Evolutionary conservation across 2,113 vertebrate species (phyloP).

Genomic region (Oxyura jamaicensis): DNA sequence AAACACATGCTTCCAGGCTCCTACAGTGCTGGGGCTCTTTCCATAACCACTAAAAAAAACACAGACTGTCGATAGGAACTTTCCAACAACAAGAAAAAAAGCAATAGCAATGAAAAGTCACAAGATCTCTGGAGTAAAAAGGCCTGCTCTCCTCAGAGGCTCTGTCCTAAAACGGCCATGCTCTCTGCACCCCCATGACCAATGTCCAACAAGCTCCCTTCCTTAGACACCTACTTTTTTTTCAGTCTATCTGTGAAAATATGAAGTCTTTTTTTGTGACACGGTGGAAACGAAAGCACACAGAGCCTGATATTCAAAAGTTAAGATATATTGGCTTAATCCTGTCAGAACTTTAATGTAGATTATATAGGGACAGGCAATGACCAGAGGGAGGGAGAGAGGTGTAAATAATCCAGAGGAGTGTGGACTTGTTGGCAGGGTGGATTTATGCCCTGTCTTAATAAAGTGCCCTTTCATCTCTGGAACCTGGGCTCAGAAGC

Average conservation of each 20-base stretch:
- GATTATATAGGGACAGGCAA: constrained; percentile 34
- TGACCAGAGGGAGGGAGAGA: constrained; percentile 48
- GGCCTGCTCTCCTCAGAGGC: background rate
- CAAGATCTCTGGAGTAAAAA: background rate
- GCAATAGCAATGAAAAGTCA: background rate
- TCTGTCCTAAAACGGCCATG: background rate
- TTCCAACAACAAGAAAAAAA: background rate
- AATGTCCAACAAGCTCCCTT: background rate
- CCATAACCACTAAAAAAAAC: background rate
- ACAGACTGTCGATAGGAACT: background rate
- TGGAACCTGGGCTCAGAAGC: constrained; percentile 62
- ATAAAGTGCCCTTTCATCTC: constrained; percentile 74
- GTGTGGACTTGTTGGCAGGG: constrained; percentile 64
- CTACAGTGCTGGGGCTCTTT: background rate
- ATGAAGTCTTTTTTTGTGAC: background rate
- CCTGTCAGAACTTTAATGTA: constrained; percentile 50
- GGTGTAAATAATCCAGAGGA: constrained; percentile 65
- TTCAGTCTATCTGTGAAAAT: background rate
- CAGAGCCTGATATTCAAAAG: background rate
- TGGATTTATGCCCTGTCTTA: constrained; percentile 69
- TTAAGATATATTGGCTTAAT: constrained; percentile 6
- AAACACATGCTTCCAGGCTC: background rate
- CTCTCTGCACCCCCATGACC: fast-evolving
- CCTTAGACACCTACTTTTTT: background rate
- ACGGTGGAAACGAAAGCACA: background rate